Evolutionary conservation across 2,113 vertebrate species (phyloP).

Genomic region (Circaetus cinerascens): DNA sequence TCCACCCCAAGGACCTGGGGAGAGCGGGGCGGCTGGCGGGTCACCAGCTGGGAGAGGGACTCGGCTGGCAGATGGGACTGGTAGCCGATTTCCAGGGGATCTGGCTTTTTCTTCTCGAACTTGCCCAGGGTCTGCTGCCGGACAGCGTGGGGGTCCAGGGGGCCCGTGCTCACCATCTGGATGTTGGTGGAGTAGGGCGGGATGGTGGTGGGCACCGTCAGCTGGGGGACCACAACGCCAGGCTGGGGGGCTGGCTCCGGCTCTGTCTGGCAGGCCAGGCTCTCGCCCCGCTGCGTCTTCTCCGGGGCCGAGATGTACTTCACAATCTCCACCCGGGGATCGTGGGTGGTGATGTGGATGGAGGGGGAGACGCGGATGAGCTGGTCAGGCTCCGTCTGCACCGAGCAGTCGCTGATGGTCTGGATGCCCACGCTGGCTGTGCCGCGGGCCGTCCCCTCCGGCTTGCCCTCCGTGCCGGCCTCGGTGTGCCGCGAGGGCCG

Average conservation of each 20-base stretch:
- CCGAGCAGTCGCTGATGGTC: slow-evolving; percentile 94
- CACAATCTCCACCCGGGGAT: slow-evolving; percentile 92
- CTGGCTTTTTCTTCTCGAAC: slow-evolving; percentile 94
- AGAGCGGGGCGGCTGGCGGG: slow-evolving; percentile 91
- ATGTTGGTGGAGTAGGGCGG: slow-evolving; percentile 91
- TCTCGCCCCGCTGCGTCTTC: slow-evolving; percentile 91
- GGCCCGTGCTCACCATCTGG: slow-evolving; percentile 86
- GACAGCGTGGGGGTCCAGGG: slow-evolving; percentile 73
- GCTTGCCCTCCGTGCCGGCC: slow-evolving; percentile 80
- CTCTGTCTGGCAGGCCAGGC: slow-evolving; percentile 96
- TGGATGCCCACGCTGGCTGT: slow-evolving; percentile 91
- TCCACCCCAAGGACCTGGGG: slow-evolving; percentile 96
- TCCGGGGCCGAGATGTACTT: slow-evolving; percentile 96
- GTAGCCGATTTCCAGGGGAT: slow-evolving; percentile 94
- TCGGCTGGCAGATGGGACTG: slow-evolving; percentile 88
- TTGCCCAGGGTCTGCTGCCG: slow-evolving; percentile 83
- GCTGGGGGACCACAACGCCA: slow-evolving; percentile 83
- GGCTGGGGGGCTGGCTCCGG: slow-evolving; percentile 85
- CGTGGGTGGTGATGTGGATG: slow-evolving; percentile 92
- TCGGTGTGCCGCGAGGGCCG: slow-evolving; percentile 88
- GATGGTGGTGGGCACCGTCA: slow-evolving; percentile 88
- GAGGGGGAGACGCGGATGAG: slow-evolving; percentile 89
- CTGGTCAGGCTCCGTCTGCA: slow-evolving; percentile 93
- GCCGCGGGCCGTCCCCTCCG: slow-evolving; percentile 73
- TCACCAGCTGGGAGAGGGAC: slow-evolving; percentile 86